Percentiles rank a stretch among this genome's conserved stretches.
Evolutionary conservation across 2,888 invertebrate genomes (phyloP).

Genomic region (Noctua fimbriata): DNA sequence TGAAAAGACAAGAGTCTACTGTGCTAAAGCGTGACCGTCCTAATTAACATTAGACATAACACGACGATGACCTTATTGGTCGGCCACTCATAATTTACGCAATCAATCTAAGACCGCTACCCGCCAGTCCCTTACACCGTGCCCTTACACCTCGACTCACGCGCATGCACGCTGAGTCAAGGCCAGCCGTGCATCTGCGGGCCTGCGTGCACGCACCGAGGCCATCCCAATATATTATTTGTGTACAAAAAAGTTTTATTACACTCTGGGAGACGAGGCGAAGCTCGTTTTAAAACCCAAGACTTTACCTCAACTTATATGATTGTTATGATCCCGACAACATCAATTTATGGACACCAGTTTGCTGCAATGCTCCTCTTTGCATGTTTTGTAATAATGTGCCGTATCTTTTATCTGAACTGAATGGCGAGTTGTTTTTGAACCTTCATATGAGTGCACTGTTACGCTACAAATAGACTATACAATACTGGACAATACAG

Average conservation of each 20-base stretch:
- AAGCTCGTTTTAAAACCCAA: constrained; percentile 58
- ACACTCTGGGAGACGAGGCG: constrained; percentile 56
- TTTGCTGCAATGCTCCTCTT: constrained; percentile 19
- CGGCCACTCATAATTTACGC: constrained; percentile 22
- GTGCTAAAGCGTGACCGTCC: not conserved
- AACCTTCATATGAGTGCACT: constrained; percentile 36
- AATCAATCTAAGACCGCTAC: constrained; percentile 47
- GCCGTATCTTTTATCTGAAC: constrained; percentile 9
- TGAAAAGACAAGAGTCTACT: not conserved
- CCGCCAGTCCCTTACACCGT: constrained; percentile 52
- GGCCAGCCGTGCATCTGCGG: constrained; percentile 75
- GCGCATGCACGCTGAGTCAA: constrained; percentile 70
- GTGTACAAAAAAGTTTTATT: constrained; percentile 71
- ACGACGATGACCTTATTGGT: constrained; percentile 21
- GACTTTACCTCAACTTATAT: constrained; percentile 35
- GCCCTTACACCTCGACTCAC: constrained; percentile 53
- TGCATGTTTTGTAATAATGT: constrained; percentile 15
- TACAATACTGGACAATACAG: constrained; percentile 37
- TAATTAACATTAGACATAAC: constrained; percentile 16
- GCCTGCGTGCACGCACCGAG: constrained; percentile 67
- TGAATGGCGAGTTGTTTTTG: constrained; percentile 17
- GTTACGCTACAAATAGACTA: constrained; percentile 24
- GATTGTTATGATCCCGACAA: constrained; percentile 37
- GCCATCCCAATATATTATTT: constrained; percentile 74
- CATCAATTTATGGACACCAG: constrained; percentile 21